Conservation (phyloP, 1,140 invertebrate genomes). For the Trachymyrmex septentrionalis region DNA sequence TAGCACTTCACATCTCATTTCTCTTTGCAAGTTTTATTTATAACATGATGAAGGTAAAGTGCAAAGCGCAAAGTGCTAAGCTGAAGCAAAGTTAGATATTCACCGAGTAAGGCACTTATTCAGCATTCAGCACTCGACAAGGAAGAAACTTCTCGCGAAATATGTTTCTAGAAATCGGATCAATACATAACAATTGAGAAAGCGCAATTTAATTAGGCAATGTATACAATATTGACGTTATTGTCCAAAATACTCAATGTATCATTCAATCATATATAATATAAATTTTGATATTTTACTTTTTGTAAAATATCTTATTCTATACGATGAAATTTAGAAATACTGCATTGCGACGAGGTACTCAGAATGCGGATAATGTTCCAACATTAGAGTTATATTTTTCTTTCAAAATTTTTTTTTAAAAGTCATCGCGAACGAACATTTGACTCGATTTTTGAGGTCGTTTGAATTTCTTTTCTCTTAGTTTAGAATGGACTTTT, state of each 20-base stretch:
- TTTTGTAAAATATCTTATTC: neutral
- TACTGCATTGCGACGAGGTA: neutral
- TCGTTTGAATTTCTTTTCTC: conserved; percentile 24
- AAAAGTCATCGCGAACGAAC: neutral
- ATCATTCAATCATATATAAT: neutral
- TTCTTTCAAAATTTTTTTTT: conserved; percentile 3
- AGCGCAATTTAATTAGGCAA: conserved; percentile 4
- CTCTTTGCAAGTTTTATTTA: conserved; percentile 44
- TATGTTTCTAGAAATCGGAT: neutral
- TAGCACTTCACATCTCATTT: neutral
- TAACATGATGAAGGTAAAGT: conserved; percentile 40
- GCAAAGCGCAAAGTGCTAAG: conserved; percentile 34
- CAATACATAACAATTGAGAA: conserved; percentile 9
- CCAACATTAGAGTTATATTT: neutral
- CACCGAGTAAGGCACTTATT: conserved; percentile 31
- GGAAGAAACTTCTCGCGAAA: conserved; percentile 38
- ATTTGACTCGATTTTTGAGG: conserved; percentile 20
- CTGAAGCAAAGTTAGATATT: conserved; percentile 24
- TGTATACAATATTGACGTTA: neutral
- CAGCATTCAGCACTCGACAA: conserved; percentile 24
- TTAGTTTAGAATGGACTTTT: conserved; percentile 19
- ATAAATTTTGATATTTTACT: neutral
- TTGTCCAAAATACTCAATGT: neutral
- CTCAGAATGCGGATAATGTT: neutral
- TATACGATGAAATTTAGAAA: neutral